These are phyloP conservation scores for Neosilurus mollespiculum DNA, from an alignment of 2,797 vertebrate species.

Conservation along the genomic window DNA sequence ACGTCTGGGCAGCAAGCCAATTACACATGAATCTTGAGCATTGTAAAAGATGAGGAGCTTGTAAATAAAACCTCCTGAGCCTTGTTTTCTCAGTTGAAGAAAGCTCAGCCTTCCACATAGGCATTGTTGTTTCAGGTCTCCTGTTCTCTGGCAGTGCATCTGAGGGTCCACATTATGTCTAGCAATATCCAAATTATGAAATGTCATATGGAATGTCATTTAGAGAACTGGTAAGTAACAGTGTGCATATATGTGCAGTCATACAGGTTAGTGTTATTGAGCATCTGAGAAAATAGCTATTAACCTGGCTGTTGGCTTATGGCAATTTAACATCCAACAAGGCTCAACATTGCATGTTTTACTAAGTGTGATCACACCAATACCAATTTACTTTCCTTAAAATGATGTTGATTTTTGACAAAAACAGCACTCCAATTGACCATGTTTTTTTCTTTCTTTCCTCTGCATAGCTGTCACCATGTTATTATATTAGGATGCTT, in stretches of 20 bases:
- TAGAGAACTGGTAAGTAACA: neutral
- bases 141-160: conserved; percentile 24
- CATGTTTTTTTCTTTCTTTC: neutral
- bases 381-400: neutral
- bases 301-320: neutral
- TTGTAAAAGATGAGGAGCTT: conserved; percentile 71
- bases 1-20: conserved; percentile 67
- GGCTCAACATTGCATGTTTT: neutral
- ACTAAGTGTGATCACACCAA: neutral
- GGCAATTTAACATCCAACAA: neutral
- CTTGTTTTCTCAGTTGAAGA: conserved; percentile 64
- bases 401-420: neutral
- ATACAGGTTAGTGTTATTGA: neutral
- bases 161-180: conserved; percentile 26
- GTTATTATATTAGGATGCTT: neutral
- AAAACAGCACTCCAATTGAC: neutral
- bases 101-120: conserved; percentile 56
- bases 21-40: conserved; percentile 68
- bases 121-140: conserved; percentile 37
- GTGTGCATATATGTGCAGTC: neutral
- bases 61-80: conserved; percentile 60
- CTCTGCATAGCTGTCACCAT: neutral
- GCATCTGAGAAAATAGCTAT: conserved; percentile 4
- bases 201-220: conserved; percentile 13
- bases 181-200: conserved; percentile 3